A percentile compares a stretch with the other conserved stretches of the same genome.
phyloP scores from a whole-genome alignment of 2,113 vertebrate species.

The Otus sunia region DNA sequence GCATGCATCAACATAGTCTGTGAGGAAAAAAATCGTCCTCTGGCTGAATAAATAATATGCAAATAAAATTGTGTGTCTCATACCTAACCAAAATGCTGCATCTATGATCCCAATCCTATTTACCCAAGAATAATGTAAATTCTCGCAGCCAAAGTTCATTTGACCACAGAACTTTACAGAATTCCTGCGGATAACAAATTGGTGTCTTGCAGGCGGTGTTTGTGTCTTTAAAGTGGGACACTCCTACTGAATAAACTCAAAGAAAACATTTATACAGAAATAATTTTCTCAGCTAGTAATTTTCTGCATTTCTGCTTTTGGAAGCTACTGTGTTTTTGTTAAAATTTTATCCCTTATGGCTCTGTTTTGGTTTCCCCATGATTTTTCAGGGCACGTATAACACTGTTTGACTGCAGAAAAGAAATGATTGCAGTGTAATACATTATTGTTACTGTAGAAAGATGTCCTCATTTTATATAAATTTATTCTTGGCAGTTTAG shows the following conservation, averaged over 20 bases:
- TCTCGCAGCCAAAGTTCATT: conserved; percentile 36
- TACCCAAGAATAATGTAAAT: conserved; percentile 57
- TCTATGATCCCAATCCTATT: not conserved
- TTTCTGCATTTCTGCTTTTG: conserved; percentile 62
- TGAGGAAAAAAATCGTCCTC: conserved; percentile 19
- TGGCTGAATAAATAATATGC: conserved; percentile 37
- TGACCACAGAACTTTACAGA: conserved; percentile 48
- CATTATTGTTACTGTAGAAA: not conserved
- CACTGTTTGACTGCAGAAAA: not conserved
- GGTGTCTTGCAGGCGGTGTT: conserved; percentile 52
- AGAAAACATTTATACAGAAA: conserved; percentile 68
- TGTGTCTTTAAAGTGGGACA: conserved; percentile 61
- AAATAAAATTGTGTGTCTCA: conserved; percentile 11
- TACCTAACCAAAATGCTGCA: not conserved
- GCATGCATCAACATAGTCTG: not conserved
- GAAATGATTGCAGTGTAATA: not conserved
- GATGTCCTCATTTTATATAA: not conserved
- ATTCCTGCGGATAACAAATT: conserved; percentile 64
- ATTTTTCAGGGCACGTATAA: conserved; percentile 6
- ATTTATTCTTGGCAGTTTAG: not conserved
- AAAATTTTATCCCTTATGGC: conserved; percentile 50
- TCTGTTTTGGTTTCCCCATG: conserved; percentile 18
- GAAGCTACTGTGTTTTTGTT: conserved; percentile 66
- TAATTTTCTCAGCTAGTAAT: conserved; percentile 67
- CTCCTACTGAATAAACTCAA: conserved; percentile 41